Conservation (phyloP, 2,797 vertebrate species). For the Carapus acus region DNA sequence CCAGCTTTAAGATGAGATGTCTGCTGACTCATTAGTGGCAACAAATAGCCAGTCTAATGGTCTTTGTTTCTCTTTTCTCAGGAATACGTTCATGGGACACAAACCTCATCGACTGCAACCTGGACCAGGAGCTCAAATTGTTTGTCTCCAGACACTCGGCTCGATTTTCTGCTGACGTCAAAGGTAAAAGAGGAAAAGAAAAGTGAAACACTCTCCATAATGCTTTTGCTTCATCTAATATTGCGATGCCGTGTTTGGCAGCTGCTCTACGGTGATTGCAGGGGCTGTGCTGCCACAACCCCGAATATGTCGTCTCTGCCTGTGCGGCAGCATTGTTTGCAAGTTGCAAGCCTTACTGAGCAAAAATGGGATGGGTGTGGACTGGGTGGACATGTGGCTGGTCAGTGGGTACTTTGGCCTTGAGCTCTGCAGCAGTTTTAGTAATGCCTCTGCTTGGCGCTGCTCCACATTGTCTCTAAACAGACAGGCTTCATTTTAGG, state of each 20-base stretch:
- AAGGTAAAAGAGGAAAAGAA: conserved; percentile 75
- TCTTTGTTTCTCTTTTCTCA: conserved; percentile 62
- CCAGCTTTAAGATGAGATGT: conserved; percentile 6
- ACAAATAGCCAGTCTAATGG: conserved; percentile 13
- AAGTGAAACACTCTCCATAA: conserved; percentile 1
- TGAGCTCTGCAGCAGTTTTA: conserved; percentile 39
- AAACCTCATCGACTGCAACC: conserved; percentile 90
- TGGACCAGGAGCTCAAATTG: conserved; percentile 97
- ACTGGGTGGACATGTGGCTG: conserved; percentile 35
- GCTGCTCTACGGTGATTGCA: conserved; percentile 4
- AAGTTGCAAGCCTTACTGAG: conserved; percentile 38
- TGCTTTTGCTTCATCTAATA: background rate
- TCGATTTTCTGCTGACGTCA: conserved; percentile 90
- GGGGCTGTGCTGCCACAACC: conserved; percentile 34
- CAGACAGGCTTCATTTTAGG: conserved; percentile 12
- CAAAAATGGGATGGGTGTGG: conserved; percentile 46
- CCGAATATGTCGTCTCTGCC: conserved; percentile 22
- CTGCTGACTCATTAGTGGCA: conserved; percentile 6
- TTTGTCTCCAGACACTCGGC: conserved; percentile 98
- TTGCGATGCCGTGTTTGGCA: no score
- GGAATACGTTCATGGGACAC: conserved; percentile 98
- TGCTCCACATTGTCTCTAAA: conserved; percentile 26
- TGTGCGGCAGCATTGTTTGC: conserved; percentile 21
- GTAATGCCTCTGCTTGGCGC: conserved; percentile 40
- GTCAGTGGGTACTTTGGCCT: conserved; percentile 43